phyloP scores from a whole-genome alignment of 2,797 vertebrate genomes.

The Acridotheres tristis region DNA sequence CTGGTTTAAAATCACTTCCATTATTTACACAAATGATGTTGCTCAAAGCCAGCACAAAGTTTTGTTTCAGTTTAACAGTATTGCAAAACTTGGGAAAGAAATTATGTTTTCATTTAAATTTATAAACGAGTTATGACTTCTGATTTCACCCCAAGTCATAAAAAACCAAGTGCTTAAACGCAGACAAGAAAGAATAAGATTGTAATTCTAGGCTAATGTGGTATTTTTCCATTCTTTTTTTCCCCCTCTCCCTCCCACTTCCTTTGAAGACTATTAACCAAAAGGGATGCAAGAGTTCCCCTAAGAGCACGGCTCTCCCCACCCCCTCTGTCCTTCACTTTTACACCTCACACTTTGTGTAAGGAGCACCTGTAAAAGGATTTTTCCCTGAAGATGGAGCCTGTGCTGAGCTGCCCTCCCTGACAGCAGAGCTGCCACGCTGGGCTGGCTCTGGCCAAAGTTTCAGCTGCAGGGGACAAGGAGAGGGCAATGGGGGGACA shows the following conservation, averaged over 20 bases:
- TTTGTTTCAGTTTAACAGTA: neutral
- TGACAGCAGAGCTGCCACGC: accelerated
- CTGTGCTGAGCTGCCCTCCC: neutral
- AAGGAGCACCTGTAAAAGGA: neutral
- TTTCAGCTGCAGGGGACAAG: neutral
- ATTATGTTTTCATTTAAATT: conserved; percentile 32
- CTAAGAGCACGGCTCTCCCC: neutral
- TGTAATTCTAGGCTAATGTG: neutral
- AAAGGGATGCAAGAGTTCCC: neutral
- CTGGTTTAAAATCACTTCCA: neutral
- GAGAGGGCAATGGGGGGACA: too few relatives aligned
- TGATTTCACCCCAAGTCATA: conserved; percentile 1
- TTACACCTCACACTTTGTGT: neutral
- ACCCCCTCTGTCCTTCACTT: neutral
- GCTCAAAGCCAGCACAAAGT: neutral
- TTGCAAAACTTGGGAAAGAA: neutral
- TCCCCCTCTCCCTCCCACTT: neutral
- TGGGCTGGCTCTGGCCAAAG: neutral
- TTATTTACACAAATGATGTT: neutral
- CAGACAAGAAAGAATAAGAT: neutral
- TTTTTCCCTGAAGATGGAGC: neutral
- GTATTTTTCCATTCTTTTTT: conserved; percentile 12
- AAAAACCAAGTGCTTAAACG: neutral
- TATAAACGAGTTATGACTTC: neutral
- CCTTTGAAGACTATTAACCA: neutral